These are phyloP conservation scores for Dynastes grantii DNA, from an alignment of 2,888 invertebrate species.

Conservation along the genomic window DNA sequence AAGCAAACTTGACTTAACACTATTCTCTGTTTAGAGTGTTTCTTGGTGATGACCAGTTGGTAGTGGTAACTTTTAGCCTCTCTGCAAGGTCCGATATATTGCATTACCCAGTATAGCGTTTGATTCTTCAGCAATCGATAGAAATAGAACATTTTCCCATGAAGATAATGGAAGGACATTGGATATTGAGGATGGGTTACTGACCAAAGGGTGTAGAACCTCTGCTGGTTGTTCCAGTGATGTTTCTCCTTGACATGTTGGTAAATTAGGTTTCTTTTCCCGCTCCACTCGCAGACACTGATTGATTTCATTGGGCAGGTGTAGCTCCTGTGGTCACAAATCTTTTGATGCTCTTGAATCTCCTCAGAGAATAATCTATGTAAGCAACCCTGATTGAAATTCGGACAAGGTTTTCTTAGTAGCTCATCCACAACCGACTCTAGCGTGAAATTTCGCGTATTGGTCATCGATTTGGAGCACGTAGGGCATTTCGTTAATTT, in stretches of 20 bases:
- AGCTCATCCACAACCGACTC: slow-evolving; percentile 6
- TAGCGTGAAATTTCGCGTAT: background rate
- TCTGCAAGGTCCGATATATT: background rate
- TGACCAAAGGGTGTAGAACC: background rate
- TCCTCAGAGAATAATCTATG: background rate
- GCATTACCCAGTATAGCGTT: background rate
- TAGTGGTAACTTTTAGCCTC: slow-evolving; percentile 11
- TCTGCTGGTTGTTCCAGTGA: background rate
- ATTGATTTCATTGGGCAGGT: slow-evolving; percentile 8
- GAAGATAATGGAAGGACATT: slow-evolving; percentile 20
- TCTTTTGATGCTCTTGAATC: background rate
- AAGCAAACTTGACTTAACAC: slow-evolving; percentile 1
- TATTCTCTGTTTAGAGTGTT: background rate
- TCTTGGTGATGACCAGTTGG: background rate
- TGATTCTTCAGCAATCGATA: slow-evolving; percentile 17
- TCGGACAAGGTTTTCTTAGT: background rate
- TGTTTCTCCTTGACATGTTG: background rate
- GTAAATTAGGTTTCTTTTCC: background rate
- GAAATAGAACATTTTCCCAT: slow-evolving; percentile 19
- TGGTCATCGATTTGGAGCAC: background rate
- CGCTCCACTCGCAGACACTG: slow-evolving; percentile 1
- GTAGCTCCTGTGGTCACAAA: background rate
- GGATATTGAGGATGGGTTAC: background rate
- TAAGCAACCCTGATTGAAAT: background rate
- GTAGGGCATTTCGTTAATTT: slow-evolving; percentile 24